These are phyloP conservation scores for Gavialis gangeticus DNA, from an alignment of 2,113 vertebrate species.

Conservation along the genomic window DNA sequence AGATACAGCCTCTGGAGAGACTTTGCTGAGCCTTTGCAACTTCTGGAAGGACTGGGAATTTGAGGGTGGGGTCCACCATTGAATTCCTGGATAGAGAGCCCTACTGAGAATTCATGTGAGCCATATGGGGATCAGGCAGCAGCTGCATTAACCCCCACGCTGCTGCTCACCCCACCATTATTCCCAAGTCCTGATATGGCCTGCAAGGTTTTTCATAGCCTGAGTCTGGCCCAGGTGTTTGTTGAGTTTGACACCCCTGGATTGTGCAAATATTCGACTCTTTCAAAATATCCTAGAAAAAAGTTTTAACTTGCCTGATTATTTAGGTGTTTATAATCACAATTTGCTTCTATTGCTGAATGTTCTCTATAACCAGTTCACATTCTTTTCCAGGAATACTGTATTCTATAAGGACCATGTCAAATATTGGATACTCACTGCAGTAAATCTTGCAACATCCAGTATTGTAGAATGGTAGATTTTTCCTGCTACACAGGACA, in stretches of 20 bases:
- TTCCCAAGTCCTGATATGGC: too few relatives aligned
- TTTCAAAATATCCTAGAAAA: background rate
- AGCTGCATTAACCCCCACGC: too few relatives aligned
- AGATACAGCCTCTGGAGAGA: too few relatives aligned
- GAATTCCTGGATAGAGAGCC: too few relatives aligned
- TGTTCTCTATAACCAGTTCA: background rate
- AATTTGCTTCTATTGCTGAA: background rate
- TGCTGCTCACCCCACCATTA: too few relatives aligned
- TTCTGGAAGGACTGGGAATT: background rate
- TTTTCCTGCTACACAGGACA: background rate
- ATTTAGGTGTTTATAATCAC: background rate
- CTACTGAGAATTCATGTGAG: too few relatives aligned
- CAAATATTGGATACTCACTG: background rate
- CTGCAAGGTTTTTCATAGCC: too few relatives aligned
- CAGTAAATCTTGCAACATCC: background rate
- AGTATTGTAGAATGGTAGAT: background rate
- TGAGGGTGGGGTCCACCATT: background rate
- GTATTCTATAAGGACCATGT: background rate
- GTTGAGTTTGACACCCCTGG: too few relatives aligned
- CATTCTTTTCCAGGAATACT: background rate
- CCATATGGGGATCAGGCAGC: too few relatives aligned
- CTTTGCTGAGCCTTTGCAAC: too few relatives aligned
- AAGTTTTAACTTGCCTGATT: background rate
- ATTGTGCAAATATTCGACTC: background rate
- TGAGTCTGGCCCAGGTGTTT: too few relatives aligned